Evolutionary conservation across 2,888 invertebrate genomes (phyloP), one percentile per base, ranked within the genome.

Genomic region (Platycheirus rosarum): DNA sequence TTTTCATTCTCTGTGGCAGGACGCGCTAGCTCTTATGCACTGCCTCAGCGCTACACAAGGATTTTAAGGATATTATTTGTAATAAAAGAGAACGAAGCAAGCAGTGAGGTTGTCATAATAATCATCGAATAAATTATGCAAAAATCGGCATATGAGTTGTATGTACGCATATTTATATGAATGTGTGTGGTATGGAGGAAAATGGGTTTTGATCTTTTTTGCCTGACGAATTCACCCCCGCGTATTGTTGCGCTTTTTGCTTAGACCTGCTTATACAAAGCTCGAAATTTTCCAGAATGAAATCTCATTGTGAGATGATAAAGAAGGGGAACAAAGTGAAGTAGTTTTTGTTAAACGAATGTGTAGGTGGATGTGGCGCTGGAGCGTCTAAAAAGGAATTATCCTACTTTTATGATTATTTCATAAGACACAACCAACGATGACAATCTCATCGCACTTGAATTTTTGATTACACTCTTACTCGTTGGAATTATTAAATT

Each of bases 51-150:
- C 23, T 37, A 44, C 46, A 53, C 53, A 79, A 68, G 62, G 77
- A 78, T 60, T 70, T 60, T 57, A 65, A 65, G 63, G 75, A 80
- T 71, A 76, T 80, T 76, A 84, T 68, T 70, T 76, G 63, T 68
- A 65, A 80, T 80, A 84, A 84, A 77, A 71, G 49, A 49, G 57
- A 78, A 60, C 62, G 37, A 51, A 68, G 35, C 55, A 37, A 76
- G 69, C 55, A 60, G 18, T 3, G 78, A 78, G 73, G 84, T 82
- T 77, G 88, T 75, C 84, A 84, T 89, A 89, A 90, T 89, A 89
- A 89, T 89, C 89, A 90, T 89, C 87, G 89, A 88, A 89, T 90
- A 89, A 89, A 89, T 89, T 89, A 90, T 89, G 89, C 88, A 89
- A 88, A 89, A 89, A 89, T 89, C 87, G 82, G 68, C 71, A n/a